Evolutionary conservation across 2,888 invertebrate species (phyloP).

Genomic region (Eueremaeus valkanovi): DNA sequence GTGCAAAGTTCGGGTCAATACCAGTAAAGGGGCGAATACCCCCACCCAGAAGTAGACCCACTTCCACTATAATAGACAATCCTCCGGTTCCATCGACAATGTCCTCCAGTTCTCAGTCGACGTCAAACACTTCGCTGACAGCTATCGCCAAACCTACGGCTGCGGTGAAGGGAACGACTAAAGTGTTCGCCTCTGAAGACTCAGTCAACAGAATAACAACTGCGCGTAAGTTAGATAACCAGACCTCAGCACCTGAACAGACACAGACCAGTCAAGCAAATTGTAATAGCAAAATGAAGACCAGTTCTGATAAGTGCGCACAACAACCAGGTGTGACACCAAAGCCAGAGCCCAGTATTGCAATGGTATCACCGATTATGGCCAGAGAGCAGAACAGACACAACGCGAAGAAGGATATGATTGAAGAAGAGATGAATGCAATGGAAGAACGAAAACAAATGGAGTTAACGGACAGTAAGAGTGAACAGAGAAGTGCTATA

Average conservation of each 20-base stretch:
- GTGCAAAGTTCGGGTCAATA: neutral
- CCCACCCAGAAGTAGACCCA: constrained; percentile 37
- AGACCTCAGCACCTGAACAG: constrained; percentile 34
- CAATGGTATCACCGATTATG: constrained; percentile 74
- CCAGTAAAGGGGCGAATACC: constrained; percentile 25
- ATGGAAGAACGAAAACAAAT: neutral
- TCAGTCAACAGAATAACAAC: constrained; percentile 45
- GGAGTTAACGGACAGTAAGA: neutral
- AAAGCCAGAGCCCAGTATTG: constrained; percentile 49
- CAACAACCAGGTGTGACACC: neutral
- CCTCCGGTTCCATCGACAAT: constrained; percentile 4
- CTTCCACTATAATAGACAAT: constrained; percentile 37
- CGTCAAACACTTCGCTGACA: neutral
- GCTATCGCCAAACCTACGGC: constrained; percentile 79
- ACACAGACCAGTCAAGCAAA: constrained; percentile 41
- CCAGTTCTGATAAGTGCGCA: neutral
- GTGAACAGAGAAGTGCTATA: neutral
- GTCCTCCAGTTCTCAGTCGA: constrained; percentile 6
- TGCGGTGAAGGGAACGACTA: constrained; percentile 82
- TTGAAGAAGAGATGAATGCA: neutral
- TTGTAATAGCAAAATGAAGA: constrained; percentile 40
- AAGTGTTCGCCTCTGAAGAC: constrained; percentile 51
- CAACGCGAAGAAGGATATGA: neutral
- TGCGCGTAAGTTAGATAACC: constrained; percentile 45
- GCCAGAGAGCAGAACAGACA: constrained; percentile 39